Evolutionary conservation across 1,140 invertebrate genomes (phyloP).

Genomic region (Papilio polytes): DNA sequence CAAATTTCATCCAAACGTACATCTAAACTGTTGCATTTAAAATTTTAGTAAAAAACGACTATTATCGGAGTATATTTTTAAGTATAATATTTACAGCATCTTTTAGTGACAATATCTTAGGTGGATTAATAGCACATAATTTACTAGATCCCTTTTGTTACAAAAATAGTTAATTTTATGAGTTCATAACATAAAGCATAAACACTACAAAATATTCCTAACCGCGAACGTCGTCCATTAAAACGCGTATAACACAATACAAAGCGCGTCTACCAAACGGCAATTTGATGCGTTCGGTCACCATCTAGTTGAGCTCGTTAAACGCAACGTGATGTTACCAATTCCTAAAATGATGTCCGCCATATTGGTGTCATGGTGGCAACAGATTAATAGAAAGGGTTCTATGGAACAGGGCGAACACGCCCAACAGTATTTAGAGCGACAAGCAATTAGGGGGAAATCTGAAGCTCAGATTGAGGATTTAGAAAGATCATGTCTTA

Average conservation of each 20-base stretch:
- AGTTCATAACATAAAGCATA: background rate
- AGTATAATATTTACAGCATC: no score
- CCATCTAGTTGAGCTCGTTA: constrained; percentile 79
- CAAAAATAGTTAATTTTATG: constrained; percentile 9
- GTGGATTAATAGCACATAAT: background rate
- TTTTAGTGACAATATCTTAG: background rate
- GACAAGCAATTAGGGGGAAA: constrained; percentile 20
- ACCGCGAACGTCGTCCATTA: constrained; percentile 22
- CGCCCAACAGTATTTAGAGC: constrained; percentile 35
- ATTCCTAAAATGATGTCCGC: constrained; percentile 75
- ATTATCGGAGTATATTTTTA: no score
- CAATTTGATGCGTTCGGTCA: constrained; percentile 71
- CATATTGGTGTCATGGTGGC: constrained; percentile 61
- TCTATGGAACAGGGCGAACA: constrained; percentile 30
- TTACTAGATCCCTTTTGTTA: background rate
- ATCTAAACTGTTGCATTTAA: no score
- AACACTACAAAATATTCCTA: constrained; percentile 1
- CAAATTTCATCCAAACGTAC: no score
- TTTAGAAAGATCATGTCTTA: background rate
- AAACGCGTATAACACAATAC: constrained; percentile 59
- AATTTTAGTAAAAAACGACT: no score
- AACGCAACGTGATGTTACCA: constrained; percentile 61
- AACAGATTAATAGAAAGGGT: constrained; percentile 47
- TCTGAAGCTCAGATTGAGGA: background rate
- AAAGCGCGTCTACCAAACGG: constrained; percentile 54